Evolutionary conservation across 2,888 invertebrate genomes (phyloP).

Genomic region (Malacosoma neustria): DNA sequence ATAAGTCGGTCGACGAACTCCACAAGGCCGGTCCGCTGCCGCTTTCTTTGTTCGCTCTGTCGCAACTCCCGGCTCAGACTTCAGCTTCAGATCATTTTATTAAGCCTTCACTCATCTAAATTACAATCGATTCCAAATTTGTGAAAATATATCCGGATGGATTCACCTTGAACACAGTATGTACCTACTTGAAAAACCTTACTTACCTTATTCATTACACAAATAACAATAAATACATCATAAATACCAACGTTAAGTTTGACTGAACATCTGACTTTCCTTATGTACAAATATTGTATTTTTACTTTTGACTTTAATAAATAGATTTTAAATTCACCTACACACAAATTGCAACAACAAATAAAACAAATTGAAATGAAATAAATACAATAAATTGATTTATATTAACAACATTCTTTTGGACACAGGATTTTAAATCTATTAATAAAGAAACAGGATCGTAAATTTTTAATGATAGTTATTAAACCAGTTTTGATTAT

Average conservation of each 20-base stretch:
- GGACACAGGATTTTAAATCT: not conserved
- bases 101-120: conserved; percentile 63
- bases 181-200: no score
- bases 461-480: not conserved
- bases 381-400: conserved; percentile 5
- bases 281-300: no score
- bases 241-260: no score
- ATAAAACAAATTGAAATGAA: no score
- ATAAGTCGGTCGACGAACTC: conserved; percentile 72
- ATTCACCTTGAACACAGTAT: no score
- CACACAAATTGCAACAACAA: no score
- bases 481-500: not conserved
- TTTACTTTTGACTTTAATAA: no score
- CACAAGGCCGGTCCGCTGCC: conserved; percentile 61
- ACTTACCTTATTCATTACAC: no score
- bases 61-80: conserved; percentile 49
- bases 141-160: conserved; percentile 17
- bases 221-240: no score
- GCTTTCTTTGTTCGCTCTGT: conserved; percentile 72
- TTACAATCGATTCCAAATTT: conserved; percentile 31
- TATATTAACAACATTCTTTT: conserved; percentile 3
- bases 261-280: no score
- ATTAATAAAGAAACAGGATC: no score
- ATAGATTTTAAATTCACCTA: no score
- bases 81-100: conserved; percentile 62